Evolutionary conservation across 2,113 vertebrate species (phyloP).

Genomic region (Bos javanicus): DNA sequence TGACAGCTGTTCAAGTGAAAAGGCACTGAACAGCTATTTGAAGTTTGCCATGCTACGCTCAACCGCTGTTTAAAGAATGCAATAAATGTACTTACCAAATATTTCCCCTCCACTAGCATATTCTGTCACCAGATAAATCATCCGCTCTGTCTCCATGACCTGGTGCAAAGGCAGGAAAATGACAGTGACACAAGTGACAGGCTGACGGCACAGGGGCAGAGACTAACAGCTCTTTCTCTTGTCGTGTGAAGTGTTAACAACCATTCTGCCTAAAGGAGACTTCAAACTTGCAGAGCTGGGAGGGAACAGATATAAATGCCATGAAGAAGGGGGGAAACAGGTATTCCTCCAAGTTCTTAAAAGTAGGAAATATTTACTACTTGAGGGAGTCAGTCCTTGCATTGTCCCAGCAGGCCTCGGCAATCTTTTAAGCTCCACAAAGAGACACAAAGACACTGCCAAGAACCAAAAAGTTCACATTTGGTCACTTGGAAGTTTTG

Average conservation of each 20-base stretch:
- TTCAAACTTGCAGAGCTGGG: background rate
- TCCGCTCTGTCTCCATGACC: conserved; percentile 99
- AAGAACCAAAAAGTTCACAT: background rate
- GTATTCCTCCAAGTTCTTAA: background rate
- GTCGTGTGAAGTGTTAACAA: background rate
- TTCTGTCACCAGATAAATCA: conserved; percentile 99
- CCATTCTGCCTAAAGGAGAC: background rate
- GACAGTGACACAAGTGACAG: conserved; percentile 65
- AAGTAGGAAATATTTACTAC: background rate
- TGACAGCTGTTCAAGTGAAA: conserved; percentile 21
- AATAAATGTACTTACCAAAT: conserved; percentile 90
- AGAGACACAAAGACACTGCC: background rate
- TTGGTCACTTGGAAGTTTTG: background rate
- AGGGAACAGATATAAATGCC: background rate
- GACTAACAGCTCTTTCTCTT: background rate
- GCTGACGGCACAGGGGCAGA: background rate
- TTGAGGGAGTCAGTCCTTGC: background rate
- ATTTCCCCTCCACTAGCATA: conserved; percentile 99
- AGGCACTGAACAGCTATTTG: conserved; percentile 47
- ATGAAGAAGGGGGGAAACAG: background rate
- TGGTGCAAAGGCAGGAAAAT: conserved; percentile 79
- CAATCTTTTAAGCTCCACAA: background rate
- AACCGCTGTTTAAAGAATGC: conserved; percentile 71
- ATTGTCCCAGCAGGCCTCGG: background rate
- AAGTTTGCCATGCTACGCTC: conserved; percentile 30